Conservation (phyloP, 1,140 invertebrate genomes). For the Achroia grisella region DNA sequence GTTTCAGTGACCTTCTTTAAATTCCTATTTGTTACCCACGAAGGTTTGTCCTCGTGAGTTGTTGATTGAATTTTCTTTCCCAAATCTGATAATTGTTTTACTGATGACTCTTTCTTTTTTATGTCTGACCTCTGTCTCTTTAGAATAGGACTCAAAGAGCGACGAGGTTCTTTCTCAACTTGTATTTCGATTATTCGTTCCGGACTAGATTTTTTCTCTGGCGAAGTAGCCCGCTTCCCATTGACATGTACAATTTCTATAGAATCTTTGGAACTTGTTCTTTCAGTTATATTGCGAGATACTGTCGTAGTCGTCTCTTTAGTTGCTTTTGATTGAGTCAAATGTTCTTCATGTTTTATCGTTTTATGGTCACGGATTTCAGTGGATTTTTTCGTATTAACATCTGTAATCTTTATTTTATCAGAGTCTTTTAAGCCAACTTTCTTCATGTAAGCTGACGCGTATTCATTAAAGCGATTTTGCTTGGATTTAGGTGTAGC, state of each 20-base stretch:
- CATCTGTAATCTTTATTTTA: conserved; percentile 29
- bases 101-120: conserved; percentile 45
- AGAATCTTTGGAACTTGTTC: conserved; percentile 37
- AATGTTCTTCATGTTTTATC: conserved; percentile 12
- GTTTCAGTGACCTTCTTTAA: conserved; percentile 63
- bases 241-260: conserved; percentile 40
- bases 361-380: conserved; percentile 21
- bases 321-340: conserved; percentile 13
- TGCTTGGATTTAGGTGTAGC: conserved; percentile 40
- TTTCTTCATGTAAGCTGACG: conserved; percentile 69
- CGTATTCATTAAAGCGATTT: conserved; percentile 64
- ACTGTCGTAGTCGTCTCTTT: conserved; percentile 21
- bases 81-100: conserved; percentile 42
- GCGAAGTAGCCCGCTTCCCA: conserved; percentile 50
- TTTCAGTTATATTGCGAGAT: conserved; percentile 27
- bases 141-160: conserved; percentile 43
- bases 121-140: conserved; percentile 23
- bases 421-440: conserved; percentile 49
- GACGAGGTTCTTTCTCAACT: conserved; percentile 21
- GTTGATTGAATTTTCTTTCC: conserved; percentile 51
- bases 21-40: conserved; percentile 75
- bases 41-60: conserved; percentile 65
- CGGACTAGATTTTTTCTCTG: conserved; percentile 32
- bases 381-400: conserved; percentile 28
- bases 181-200: conserved; percentile 12